These are phyloP conservation scores for Drosophila subpulchrella DNA, from an alignment of 1,140 invertebrate genomes.

Conservation along the genomic window DNA sequence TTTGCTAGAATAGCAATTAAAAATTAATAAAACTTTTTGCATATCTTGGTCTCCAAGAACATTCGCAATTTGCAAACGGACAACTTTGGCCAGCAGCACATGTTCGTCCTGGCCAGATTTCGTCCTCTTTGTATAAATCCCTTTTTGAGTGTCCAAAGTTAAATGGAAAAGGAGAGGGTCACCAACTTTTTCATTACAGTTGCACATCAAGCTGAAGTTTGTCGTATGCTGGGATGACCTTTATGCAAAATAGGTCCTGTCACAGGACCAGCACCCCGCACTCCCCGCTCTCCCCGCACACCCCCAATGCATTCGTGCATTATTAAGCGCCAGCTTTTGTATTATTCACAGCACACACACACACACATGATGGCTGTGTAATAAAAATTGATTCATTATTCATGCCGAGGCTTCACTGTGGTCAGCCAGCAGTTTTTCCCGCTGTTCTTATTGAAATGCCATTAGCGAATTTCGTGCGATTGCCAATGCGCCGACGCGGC, in stretches of 20 bases:
- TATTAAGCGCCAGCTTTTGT: constrained; percentile 43
- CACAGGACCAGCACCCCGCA: background rate
- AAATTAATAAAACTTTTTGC: background rate
- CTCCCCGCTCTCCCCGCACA: background rate
- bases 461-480: constrained; percentile 57
- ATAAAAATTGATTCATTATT: constrained; percentile 69
- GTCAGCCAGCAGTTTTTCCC: constrained; percentile 50
- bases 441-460: constrained; percentile 69
- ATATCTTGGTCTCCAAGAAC: background rate
- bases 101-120: constrained; percentile 17
- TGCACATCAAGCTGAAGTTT: constrained; percentile 47
- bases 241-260: constrained; percentile 44
- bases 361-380: constrained; percentile 33
- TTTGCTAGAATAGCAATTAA: background rate
- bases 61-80: background rate
- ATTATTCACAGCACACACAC: constrained; percentile 38
- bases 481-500: constrained; percentile 48
- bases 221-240: constrained; percentile 47
- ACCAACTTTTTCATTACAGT: constrained; percentile 54
- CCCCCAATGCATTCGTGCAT: constrained; percentile 27
- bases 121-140: constrained; percentile 24
- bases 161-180: constrained; percentile 17
- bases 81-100: constrained; percentile 17
- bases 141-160: constrained; percentile 53
- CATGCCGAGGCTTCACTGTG: constrained; percentile 60